Evolutionary conservation across 2,113 vertebrate genomes (phyloP).

Genomic region (Nothoprocta pentlandii): DNA sequence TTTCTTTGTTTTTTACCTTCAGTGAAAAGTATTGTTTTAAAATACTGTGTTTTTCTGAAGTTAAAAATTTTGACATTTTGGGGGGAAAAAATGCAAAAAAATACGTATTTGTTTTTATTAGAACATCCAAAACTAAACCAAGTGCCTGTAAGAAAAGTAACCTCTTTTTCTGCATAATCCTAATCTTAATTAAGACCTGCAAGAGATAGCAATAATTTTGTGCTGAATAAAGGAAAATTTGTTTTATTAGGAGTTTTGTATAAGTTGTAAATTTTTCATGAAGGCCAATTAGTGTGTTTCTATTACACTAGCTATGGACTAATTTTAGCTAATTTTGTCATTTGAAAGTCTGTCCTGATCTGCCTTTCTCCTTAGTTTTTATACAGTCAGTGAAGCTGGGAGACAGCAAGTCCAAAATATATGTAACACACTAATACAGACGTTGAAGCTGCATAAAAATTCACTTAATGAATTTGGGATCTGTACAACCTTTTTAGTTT

Average conservation of each 20-base stretch:
- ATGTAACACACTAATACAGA: rapidly evolving
- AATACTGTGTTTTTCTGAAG: neutral
- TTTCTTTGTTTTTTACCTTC: neutral
- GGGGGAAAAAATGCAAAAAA: neutral
- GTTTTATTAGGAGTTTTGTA: neutral
- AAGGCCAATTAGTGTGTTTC: neutral
- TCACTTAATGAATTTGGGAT: neutral
- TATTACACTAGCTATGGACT: neutral
- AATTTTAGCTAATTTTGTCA: neutral
- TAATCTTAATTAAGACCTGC: neutral
- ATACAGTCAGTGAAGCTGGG: neutral
- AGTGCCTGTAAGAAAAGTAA: neutral
- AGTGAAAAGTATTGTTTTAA: neutral
- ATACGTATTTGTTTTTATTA: neutral
- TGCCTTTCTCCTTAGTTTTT: neutral
- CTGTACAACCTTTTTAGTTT: neutral
- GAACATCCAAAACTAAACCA: neutral
- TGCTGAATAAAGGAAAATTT: neutral
- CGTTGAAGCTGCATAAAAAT: neutral
- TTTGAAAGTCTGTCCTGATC: neutral
- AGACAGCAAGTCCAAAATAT: neutral
- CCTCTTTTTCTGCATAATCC: neutral
- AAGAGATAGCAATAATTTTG: neutral
- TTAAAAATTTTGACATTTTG: neutral
- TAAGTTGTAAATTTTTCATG: neutral